phyloP scores from a whole-genome alignment of 2,888 invertebrate species.

The Coenonympha glycerion region DNA sequence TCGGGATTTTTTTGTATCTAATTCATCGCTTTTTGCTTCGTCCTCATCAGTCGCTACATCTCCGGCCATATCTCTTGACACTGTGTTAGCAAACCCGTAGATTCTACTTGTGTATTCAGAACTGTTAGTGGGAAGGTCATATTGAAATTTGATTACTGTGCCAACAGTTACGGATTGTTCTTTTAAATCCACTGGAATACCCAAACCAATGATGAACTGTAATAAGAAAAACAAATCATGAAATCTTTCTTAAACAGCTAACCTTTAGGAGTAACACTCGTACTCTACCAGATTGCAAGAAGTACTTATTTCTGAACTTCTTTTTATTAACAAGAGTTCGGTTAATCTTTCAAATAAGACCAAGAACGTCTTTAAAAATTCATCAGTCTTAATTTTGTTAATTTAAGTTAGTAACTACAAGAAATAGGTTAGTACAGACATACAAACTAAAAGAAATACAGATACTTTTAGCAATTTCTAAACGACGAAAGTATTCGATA shows the following conservation, averaged over 20 bases:
- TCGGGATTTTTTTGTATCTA: constrained; percentile 35
- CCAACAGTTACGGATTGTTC: constrained; percentile 79
- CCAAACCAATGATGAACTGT: constrained; percentile 81
- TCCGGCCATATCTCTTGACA: constrained; percentile 60
- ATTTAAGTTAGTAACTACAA: too few species aligned
- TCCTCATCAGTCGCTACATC: constrained; percentile 33
- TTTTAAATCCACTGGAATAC: constrained; percentile 79
- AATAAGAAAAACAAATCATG: constrained; percentile 32
- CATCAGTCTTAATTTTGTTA: too few species aligned
- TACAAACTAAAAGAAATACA: too few species aligned
- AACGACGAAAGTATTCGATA: not conserved
- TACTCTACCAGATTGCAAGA: too few species aligned
- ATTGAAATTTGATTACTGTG: constrained; percentile 80
- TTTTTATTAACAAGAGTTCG: too few species aligned
- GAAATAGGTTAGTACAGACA: too few species aligned
- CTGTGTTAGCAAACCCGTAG: constrained; percentile 60
- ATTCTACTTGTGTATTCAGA: constrained; percentile 74
- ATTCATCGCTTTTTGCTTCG: constrained; percentile 27
- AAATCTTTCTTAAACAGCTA: too few species aligned
- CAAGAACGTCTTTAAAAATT: too few species aligned
- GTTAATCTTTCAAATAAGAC: too few species aligned
- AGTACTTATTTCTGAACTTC: too few species aligned
- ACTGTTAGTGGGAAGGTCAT: constrained; percentile 79
- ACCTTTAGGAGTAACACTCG: too few species aligned
- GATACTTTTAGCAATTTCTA: not conserved